phyloP scores from a whole-genome alignment of 2,888 invertebrate species.

The Lithophane ornitopus region DNA sequence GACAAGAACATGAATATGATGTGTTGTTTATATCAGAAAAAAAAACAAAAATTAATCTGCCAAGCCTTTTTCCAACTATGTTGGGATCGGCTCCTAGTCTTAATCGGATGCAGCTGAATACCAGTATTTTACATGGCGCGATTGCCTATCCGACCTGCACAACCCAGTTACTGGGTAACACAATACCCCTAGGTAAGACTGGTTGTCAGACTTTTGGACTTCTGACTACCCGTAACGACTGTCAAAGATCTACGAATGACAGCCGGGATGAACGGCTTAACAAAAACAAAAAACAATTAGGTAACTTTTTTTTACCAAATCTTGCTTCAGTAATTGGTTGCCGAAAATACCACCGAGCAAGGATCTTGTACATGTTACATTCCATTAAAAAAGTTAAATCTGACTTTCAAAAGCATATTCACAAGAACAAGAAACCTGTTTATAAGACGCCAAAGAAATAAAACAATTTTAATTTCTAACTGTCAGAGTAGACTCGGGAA shows the following conservation, averaged over 20 bases:
- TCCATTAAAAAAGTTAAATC: slow-evolving; percentile 21
- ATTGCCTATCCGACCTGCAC: background rate
- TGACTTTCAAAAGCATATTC: background rate
- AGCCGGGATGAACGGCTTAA: background rate
- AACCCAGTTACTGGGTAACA: background rate
- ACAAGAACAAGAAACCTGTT: background rate
- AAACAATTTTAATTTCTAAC: slow-evolving; percentile 15
- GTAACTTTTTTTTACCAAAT: background rate
- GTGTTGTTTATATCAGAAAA: background rate
- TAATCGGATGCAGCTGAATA: background rate
- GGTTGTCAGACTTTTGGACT: background rate
- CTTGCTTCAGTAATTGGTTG: background rate
- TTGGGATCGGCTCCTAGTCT: background rate
- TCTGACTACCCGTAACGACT: background rate
- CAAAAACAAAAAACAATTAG: background rate
- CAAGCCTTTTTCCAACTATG: background rate
- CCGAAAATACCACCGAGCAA: background rate
- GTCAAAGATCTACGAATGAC: background rate
- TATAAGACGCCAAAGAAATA: background rate
- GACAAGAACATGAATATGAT: background rate
- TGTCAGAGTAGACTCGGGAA: slow-evolving; percentile 15
- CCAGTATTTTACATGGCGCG: background rate
- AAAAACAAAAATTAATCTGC: background rate
- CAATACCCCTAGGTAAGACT: background rate
- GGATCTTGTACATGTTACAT: background rate